These are phyloP conservation scores for Hippocampus comes DNA, from an alignment of 2,113 vertebrate genomes.

Conservation along the genomic window DNA sequence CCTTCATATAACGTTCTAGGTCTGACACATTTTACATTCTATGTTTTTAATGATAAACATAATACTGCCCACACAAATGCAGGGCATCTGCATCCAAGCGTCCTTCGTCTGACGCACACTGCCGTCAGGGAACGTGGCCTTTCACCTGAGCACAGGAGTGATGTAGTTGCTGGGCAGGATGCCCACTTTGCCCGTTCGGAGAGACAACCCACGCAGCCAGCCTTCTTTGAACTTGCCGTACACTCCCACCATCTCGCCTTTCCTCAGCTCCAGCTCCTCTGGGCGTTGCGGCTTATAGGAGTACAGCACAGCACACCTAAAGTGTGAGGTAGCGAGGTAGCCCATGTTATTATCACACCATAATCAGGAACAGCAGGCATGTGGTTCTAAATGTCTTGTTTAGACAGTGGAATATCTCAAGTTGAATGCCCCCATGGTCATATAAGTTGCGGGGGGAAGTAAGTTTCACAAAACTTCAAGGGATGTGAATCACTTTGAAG, in stretches of 20 bases:
- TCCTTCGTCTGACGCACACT: conserved; percentile 25
- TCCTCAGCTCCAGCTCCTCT: conserved; percentile 86
- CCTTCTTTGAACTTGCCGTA: conserved; percentile 87
- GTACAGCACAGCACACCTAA: conserved; percentile 86
- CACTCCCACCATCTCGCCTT: conserved; percentile 88
- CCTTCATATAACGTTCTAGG: not conserved
- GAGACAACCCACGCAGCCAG: conserved; percentile 87
- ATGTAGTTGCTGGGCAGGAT: conserved; percentile 87
- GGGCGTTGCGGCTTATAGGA: conserved; percentile 77
- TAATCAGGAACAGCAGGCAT: not conserved
- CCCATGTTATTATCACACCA: not conserved
- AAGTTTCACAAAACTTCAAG: not conserved
- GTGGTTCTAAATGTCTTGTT: not conserved
- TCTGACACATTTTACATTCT: not conserved
- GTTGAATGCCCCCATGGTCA: not conserved
- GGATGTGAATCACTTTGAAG: no score
- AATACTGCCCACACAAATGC: conserved; percentile 16
- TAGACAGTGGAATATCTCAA: not conserved
- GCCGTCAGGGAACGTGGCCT: conserved; percentile 12
- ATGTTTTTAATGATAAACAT: conserved; percentile 5
- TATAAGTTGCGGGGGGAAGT: not conserved
- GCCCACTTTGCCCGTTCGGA: conserved; percentile 86
- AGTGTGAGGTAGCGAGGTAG: conserved; percentile 4
- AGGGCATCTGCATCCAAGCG: conserved; percentile 11
- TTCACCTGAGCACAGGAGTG: conserved; percentile 86